Conservation (phyloP, 2,888 invertebrate species). For the Rhingia campestris region DNA sequence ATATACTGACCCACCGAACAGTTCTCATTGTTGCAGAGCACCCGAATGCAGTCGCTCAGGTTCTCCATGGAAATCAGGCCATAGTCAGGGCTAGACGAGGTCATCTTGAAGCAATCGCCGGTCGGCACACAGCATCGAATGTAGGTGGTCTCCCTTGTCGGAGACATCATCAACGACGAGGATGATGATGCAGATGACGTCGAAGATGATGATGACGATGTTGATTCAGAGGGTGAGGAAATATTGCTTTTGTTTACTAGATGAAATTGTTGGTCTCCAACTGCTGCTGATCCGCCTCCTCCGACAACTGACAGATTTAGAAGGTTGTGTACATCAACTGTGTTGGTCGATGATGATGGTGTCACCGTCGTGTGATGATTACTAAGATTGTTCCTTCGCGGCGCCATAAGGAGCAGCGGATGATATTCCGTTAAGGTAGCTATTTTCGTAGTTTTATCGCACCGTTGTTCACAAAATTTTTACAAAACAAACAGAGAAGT, state of each 20-base stretch:
- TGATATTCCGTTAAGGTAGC: constrained; percentile 76
- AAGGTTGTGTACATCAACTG: constrained; percentile 81
- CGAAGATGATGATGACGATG: constrained; percentile 37
- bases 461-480: constrained; percentile 48
- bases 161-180: constrained; percentile 77
- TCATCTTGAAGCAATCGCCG: constrained; percentile 89
- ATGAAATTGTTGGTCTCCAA: constrained; percentile 54
- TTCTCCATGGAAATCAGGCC: constrained; percentile 87
- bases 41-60: constrained; percentile 91
- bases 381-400: constrained; percentile 83
- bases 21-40: constrained; percentile 96
- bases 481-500: not conserved
- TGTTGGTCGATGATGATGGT: constrained; percentile 61
- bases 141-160: constrained; percentile 73
- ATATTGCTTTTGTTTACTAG: constrained; percentile 42
- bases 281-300: constrained; percentile 60
- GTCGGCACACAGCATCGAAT: constrained; percentile 91
- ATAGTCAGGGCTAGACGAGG: constrained; percentile 83
- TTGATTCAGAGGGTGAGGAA: constrained; percentile 18
- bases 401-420: constrained; percentile 83
- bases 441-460: constrained; percentile 76
- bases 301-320: constrained; percentile 69
- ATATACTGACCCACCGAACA: constrained; percentile 95
- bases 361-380: constrained; percentile 76
- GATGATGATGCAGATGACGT: constrained; percentile 53